Base-by-base conservation (phyloP, 2,888 invertebrate species). In the Protophormia terraenovae region DNA sequence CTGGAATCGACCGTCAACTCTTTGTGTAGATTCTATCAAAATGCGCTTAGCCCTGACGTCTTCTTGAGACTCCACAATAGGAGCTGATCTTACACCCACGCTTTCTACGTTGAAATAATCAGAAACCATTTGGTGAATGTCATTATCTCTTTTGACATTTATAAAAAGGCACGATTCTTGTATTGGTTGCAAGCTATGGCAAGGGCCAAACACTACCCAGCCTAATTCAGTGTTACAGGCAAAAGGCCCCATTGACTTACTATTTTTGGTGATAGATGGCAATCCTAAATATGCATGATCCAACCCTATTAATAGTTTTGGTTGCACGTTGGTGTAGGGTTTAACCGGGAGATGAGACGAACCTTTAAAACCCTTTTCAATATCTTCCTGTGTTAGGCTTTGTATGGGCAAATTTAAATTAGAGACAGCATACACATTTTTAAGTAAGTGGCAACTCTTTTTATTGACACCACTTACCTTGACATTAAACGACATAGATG, bases 171-270 rank as follows among this genome's bases (percentile, higher is more conserved):
- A 66, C 4, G 64, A 66, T 7, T 4, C 45, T 14, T 14, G n/a
- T n/a, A 16, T 16, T 35, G 38, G 53, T 4, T 16, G 35, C 27
- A 10, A 27, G 16, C 32, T 16, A 16, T 4, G 32, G 12, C 32
- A 79, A 7, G 55, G 38, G 10, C 77, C 79, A 55, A 83, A 82
- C 4, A 87, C 87, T 12, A 82, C 50, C 83, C 83, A 86, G 4
- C 78, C 86, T 0, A 84, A 60, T 22, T 87, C 78, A 1, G 83
- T 87, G 14, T 86, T 62, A 32, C 83, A 79, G n/a, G 87, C 84
- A 73, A 38, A 86, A 10, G 76, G 84, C 6, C 83, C 84, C 24
- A 55, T n/a, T 8, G 55, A 29, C n/a, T 58, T 29, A 29, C 16
- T 45, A 32, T 32, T 22, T 10, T 29, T 5, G 14, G 55, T 58